A percentile compares a stretch with the other conserved stretches of the same genome.
phyloP scores from a whole-genome alignment of 2,113 vertebrate genomes.

The Dromaius novaehollandiae region DNA sequence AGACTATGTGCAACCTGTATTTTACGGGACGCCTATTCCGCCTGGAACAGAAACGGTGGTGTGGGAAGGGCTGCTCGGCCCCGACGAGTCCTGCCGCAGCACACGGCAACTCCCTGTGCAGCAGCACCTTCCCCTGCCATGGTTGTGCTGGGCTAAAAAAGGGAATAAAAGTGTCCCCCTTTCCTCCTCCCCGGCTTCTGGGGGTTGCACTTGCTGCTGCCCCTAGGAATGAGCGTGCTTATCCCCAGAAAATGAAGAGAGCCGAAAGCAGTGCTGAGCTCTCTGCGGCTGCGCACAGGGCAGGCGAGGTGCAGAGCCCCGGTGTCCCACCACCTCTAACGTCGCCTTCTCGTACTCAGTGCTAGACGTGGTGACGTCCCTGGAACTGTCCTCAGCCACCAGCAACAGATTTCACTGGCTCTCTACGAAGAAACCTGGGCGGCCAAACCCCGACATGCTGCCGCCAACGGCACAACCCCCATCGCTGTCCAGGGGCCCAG shows the following conservation, averaged over 20 bases:
- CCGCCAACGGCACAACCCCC: no score
- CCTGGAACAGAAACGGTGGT: not conserved
- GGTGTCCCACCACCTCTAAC: fast-evolving
- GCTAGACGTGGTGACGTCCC: no score
- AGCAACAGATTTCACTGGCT: not conserved
- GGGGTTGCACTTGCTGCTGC: not conserved
- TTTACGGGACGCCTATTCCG: no score
- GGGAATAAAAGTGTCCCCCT: not conserved
- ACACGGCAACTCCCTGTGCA: no score
- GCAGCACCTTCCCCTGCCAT: not conserved
- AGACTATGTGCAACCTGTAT: not conserved
- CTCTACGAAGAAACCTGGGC: fast-evolving
- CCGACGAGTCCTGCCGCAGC: not conserved
- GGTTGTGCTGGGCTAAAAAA: not conserved
- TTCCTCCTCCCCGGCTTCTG: not conserved
- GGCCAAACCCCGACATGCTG: not conserved
- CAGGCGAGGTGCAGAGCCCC: no score
- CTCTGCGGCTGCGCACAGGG: no score
- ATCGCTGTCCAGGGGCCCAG: not conserved
- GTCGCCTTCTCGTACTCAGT: not conserved
- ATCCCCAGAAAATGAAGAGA: not conserved
- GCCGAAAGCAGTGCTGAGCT: not conserved
- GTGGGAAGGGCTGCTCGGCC: not conserved
- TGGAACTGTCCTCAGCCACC: not conserved
- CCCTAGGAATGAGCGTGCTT: not conserved